Conservation (phyloP, 2,888 invertebrate species). For the Acleris laterana region DNA sequence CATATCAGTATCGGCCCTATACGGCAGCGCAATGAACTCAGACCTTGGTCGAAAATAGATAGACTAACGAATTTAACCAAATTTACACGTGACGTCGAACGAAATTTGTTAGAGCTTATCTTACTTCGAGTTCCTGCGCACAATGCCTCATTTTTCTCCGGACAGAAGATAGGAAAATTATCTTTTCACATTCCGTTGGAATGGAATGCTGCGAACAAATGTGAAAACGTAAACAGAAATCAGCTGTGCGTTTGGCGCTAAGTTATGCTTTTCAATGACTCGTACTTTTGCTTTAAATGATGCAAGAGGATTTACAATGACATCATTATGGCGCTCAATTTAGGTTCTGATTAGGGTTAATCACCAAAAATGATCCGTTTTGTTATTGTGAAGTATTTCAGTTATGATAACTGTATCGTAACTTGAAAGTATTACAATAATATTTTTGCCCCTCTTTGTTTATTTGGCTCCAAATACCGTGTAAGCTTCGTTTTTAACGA, state of each 20-base stretch:
- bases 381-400: too few species aligned
- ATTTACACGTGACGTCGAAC: conserved; percentile 59
- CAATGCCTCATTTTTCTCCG: conserved; percentile 55
- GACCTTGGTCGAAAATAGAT: conserved; percentile 75
- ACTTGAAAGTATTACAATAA: too few species aligned
- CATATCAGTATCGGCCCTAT: conserved; percentile 50
- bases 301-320: neutral
- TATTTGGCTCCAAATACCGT: too few species aligned
- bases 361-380: too few species aligned
- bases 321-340: too few species aligned
- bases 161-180: conserved; percentile 41
- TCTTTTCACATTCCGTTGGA: conserved; percentile 29
- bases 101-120: conserved; percentile 70
- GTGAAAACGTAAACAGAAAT: conserved; percentile 19
- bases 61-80: conserved; percentile 70
- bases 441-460: too few species aligned
- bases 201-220: conserved; percentile 24
- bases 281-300: neutral
- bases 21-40: conserved; percentile 66
- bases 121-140: conserved; percentile 44
- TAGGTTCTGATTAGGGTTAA: too few species aligned
- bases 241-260: conserved; percentile 9
- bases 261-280: neutral
- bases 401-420: too few species aligned
- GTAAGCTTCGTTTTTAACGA: too few species aligned